Evolutionary conservation across 35 echinoderm and acorn worm genomes (phyloP).

Genomic region (Apostichopus californicus): DNA sequence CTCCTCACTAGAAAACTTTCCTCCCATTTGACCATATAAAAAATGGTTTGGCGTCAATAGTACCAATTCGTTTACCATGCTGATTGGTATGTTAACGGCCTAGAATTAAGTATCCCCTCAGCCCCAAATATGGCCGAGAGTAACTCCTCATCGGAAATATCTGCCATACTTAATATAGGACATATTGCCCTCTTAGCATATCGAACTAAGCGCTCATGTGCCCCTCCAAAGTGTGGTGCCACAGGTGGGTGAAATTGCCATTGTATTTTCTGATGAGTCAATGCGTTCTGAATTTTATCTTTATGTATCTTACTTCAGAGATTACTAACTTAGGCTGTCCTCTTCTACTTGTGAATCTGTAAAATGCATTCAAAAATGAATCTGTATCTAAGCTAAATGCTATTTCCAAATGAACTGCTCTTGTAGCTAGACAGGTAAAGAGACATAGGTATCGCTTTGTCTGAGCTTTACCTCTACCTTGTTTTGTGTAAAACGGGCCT

Average conservation of each 20-base stretch:
- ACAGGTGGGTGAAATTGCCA: constrained; percentile 37
- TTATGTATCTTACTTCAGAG: constrained; percentile 61
- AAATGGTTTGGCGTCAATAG: too few relatives aligned
- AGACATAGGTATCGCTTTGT: constrained; percentile 59
- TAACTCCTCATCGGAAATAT: constrained; percentile 44
- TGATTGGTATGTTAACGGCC: constrained; percentile 22
- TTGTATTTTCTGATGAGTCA: background rate
- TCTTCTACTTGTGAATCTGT: constrained; percentile 55
- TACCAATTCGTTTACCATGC: background rate
- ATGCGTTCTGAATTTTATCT: constrained; percentile 22
- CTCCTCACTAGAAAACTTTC: too few relatives aligned
- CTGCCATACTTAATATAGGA: background rate
- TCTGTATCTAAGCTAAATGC: constrained; percentile 63
- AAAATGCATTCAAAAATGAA: constrained; percentile 70
- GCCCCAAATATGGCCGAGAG: constrained; percentile 20
- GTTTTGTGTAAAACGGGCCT: constrained; percentile 63
- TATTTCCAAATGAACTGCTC: constrained; percentile 80
- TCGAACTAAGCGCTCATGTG: constrained; percentile 16
- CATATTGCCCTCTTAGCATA: constrained; percentile 8
- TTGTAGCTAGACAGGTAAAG: constrained; percentile 65
- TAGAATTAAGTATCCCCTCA: constrained; percentile 17
- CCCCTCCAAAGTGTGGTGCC: constrained; percentile 17
- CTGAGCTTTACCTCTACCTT: constrained; percentile 51
- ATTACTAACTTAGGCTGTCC: constrained; percentile 49
- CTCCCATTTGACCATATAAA: too few relatives aligned